These are phyloP conservation scores for Agrilus mali DNA, from an alignment of 2,888 invertebrate genomes.

Conservation along the genomic window DNA sequence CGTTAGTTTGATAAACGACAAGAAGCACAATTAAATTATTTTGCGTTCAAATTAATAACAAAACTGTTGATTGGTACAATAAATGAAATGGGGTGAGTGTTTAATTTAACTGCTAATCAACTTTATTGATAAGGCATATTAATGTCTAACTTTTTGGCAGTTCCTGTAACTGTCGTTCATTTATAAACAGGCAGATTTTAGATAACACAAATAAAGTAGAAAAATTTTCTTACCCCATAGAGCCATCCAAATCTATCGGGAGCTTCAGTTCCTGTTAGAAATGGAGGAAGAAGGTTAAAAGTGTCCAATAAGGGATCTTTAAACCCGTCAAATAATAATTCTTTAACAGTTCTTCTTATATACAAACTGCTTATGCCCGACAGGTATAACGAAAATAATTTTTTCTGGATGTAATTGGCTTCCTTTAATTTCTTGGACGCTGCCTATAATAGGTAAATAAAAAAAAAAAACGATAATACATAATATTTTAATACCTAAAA, in stretches of 20 bases:
- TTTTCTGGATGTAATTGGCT: slow-evolving; percentile 44
- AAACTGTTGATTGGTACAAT: too few relatives aligned
- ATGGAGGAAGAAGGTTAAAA: slow-evolving; percentile 46
- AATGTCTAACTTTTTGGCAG: too few relatives aligned
- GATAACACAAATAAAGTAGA: not conserved
- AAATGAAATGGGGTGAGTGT: too few relatives aligned
- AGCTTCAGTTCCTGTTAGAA: slow-evolving; percentile 37
- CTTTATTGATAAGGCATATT: too few relatives aligned
- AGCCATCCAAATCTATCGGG: slow-evolving; percentile 81
- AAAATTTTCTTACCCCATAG: slow-evolving; percentile 41
- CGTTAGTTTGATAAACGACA: too few relatives aligned
- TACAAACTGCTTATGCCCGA: slow-evolving; percentile 42
- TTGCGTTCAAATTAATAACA: too few relatives aligned
- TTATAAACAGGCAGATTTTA: too few relatives aligned
- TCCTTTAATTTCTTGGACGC: slow-evolving; percentile 44
- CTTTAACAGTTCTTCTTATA: slow-evolving; percentile 48
- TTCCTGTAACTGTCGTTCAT: not conserved
- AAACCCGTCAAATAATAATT: slow-evolving; percentile 72
- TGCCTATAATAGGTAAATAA: slow-evolving; percentile 40
- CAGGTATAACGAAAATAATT: slow-evolving; percentile 46
- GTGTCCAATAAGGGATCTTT: slow-evolving; percentile 57
- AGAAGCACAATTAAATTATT: too few relatives aligned
- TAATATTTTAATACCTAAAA: not conserved
- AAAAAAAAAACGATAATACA: not conserved
- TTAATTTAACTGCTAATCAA: too few relatives aligned